Percentiles rank a stretch among this genome's conserved stretches.
Evolutionary conservation across 2,888 invertebrate genomes (phyloP).

Genomic region (Gonocerus acuteangulatus): DNA sequence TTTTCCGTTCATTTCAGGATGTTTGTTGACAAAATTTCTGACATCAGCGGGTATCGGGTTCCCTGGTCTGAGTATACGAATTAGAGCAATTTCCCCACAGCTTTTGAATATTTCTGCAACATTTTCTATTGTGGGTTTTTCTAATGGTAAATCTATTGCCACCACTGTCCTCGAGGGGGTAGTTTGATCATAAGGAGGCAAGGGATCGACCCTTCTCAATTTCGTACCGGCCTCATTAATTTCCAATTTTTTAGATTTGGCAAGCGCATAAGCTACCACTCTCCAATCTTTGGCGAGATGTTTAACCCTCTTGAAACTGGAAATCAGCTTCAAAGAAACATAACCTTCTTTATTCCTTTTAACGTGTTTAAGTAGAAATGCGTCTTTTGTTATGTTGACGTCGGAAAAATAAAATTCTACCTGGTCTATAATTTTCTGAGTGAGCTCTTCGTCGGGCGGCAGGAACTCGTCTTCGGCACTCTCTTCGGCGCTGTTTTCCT

Average conservation of each 20-base stretch:
- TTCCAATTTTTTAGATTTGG: conserved; percentile 68
- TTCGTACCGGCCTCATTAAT: conserved; percentile 88
- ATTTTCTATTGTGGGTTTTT: conserved; percentile 77
- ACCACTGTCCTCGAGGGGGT: conserved; percentile 87
- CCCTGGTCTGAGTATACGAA: conserved; percentile 79
- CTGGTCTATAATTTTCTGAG: conserved; percentile 71
- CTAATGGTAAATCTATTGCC: conserved; percentile 74
- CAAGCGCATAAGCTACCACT: conserved; percentile 78
- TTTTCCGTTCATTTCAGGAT: conserved; percentile 76
- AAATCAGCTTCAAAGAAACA: conserved; percentile 87
- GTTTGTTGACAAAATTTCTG: conserved; percentile 81
- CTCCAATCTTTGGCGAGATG: conserved; percentile 91
- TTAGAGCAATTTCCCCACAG: conserved; percentile 83
- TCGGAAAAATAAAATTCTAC: conserved; percentile 96
- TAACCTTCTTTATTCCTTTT: conserved; percentile 91
- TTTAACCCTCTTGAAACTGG: conserved; percentile 90
- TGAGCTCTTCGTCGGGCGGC: conserved; percentile 64
- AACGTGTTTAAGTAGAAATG: conserved; percentile 89
- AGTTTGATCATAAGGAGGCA: conserved; percentile 86
- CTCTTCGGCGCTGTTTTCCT: conserved; percentile 7
- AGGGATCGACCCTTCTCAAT: conserved; percentile 70
- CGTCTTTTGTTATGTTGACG: conserved; percentile 89
- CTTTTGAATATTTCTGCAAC: conserved; percentile 83
- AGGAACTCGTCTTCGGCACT: conserved; percentile 52
- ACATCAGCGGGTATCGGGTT: conserved; percentile 86